phyloP scores from a whole-genome alignment of 1,140 invertebrate genomes.

The Leptopilina clavipes region DNA sequence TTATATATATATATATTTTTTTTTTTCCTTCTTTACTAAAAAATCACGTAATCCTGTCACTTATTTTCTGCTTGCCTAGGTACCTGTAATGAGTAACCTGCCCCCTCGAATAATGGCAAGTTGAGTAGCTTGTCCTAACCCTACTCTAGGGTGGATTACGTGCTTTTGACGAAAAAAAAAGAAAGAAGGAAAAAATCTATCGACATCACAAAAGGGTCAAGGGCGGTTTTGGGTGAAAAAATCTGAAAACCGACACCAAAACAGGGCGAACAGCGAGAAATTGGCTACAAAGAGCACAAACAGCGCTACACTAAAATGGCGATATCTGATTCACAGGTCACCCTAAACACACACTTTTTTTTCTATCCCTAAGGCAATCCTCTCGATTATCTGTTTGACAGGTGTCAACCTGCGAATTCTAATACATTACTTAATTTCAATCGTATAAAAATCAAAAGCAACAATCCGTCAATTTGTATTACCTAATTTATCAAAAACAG shows the following conservation, averaged over 20 bases:
- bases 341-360: constrained; percentile 51
- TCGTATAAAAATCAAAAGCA: too few species aligned
- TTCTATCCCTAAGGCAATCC: constrained; percentile 34
- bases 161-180: constrained; percentile 67
- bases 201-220: constrained; percentile 60
- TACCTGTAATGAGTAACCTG: constrained; percentile 73
- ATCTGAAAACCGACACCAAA: constrained; percentile 75
- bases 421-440: not conserved
- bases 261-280: constrained; percentile 71
- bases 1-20: constrained; percentile 39
- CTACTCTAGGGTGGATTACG: constrained; percentile 71
- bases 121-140: constrained; percentile 68
- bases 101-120: constrained; percentile 61
- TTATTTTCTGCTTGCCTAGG: constrained; percentile 49
- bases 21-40: constrained; percentile 36
- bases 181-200: constrained; percentile 54
- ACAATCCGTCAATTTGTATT: too few species aligned
- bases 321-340: constrained; percentile 68
- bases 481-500: too few species aligned
- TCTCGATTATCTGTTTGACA: constrained; percentile 46
- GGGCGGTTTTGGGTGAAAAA: constrained; percentile 75
- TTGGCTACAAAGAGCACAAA: constrained; percentile 71
- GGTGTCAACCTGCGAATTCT: constrained; percentile 42
- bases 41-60: constrained; percentile 22
- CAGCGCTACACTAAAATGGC: constrained; percentile 64